These are phyloP conservation scores for Lasioglossum zephyrum DNA, from an alignment of 2,888 invertebrate species.

Conservation along the genomic window DNA sequence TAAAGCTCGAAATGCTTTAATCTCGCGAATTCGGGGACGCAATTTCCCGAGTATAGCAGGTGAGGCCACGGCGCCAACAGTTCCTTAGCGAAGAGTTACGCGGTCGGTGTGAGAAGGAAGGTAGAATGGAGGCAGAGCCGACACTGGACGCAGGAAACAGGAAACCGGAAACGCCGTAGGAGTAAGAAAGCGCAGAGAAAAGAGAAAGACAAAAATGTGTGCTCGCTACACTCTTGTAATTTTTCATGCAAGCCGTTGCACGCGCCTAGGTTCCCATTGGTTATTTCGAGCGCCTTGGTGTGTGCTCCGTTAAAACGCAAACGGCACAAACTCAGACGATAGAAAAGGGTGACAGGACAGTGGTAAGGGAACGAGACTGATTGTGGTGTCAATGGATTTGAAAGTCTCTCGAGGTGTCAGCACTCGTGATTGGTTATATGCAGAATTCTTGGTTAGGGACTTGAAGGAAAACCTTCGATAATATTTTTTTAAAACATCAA, in stretches of 20 bases:
- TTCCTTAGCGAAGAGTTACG: constrained; percentile 60
- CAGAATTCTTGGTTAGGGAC: constrained; percentile 53
- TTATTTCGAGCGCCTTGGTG: constrained; percentile 67
- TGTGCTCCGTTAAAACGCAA: constrained; percentile 65
- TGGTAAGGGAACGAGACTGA: constrained; percentile 25
- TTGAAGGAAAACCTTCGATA: neutral
- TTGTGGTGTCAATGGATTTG: constrained; percentile 42
- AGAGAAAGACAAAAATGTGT: constrained; percentile 30
- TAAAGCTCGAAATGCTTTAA: constrained; percentile 54
- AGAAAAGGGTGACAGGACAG: constrained; percentile 19
- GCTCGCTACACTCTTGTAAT: constrained; percentile 63
- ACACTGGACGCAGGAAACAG: constrained; percentile 19
- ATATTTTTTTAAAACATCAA: neutral
- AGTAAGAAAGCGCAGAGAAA: constrained; percentile 24
- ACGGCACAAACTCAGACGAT: constrained; percentile 52
- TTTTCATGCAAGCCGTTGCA: constrained; percentile 73
- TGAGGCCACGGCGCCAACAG: constrained; percentile 51
- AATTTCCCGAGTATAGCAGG: constrained; percentile 63
- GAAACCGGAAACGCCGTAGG: constrained; percentile 35
- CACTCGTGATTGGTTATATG: constrained; percentile 70
- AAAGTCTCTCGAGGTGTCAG: constrained; percentile 67
- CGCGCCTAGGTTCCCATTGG: constrained; percentile 57
- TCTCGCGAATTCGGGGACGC: constrained; percentile 66
- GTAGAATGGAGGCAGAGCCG: constrained; percentile 14
- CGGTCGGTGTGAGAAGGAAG: constrained; percentile 31